Conservation (phyloP, 1,140 invertebrate genomes). For the Sinella curviseta region DNA sequence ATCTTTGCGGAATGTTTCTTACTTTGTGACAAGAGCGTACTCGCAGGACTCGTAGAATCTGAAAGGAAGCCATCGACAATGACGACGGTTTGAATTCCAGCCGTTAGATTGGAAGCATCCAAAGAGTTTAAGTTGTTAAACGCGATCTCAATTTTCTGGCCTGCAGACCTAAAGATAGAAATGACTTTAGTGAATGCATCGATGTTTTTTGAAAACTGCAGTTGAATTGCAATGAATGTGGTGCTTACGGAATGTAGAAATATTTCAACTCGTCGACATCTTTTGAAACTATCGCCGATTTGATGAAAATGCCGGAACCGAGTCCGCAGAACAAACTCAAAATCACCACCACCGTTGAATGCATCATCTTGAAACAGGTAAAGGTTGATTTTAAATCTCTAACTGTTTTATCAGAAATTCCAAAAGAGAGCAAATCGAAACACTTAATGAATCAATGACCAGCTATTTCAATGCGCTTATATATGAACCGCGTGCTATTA, state of each 20-base stretch:
- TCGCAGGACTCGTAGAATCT: constrained; percentile 28
- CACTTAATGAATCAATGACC: too few species aligned
- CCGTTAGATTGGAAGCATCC: constrained; percentile 12
- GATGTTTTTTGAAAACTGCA: too few species aligned
- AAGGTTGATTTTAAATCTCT: too few species aligned
- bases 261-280: not conserved
- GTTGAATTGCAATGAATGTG: not conserved
- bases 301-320: not conserved
- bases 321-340: not conserved
- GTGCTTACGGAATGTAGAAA: not conserved
- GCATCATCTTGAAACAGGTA: not conserved
- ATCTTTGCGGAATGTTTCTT: too few species aligned
- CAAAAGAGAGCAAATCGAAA: too few species aligned
- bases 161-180: not conserved
- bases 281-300: not conserved
- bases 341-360: not conserved
- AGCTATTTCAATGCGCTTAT: too few species aligned
- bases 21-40: constrained; percentile 5
- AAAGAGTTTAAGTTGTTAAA: not conserved
- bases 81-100: constrained; percentile 3
- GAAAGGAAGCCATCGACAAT: constrained; percentile 38
- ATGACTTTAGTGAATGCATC: not conserved
- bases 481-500: too few species aligned
- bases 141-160: not conserved
- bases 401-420: too few species aligned